phyloP scores from a whole-genome alignment of 1,140 invertebrate species.

The Drosophila chauvacae region DNA sequence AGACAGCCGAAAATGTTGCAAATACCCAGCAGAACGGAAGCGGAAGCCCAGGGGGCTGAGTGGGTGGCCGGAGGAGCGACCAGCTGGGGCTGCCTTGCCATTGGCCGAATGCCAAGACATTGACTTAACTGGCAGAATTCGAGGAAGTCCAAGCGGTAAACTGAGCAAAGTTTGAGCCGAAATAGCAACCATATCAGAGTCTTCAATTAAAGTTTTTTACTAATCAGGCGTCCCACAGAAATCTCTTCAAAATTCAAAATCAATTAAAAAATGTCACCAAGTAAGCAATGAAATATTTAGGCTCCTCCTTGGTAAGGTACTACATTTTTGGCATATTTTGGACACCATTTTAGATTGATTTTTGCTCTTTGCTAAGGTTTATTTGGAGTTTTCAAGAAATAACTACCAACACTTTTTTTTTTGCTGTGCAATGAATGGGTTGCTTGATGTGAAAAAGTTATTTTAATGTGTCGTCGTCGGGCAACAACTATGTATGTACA shows the following conservation, averaged over 20 bases:
- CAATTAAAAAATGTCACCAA: neutral
- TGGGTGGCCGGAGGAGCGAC: neutral
- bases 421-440: constrained; percentile 1
- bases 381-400: neutral
- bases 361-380: neutral
- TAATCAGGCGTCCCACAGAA: no score
- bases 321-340: neutral
- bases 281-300: no score
- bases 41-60: constrained; percentile 37
- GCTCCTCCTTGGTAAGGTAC: neutral
- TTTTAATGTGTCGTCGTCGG: constrained; percentile 14
- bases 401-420: neutral
- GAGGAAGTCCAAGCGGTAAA: neutral
- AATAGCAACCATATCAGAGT: neutral
- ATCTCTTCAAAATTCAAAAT: neutral
- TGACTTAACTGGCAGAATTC: constrained; percentile 25
- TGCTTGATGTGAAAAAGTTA: constrained; percentile 10
- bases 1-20: constrained; percentile 65
- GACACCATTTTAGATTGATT: neutral
- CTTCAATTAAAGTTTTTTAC: neutral
- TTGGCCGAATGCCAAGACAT: constrained; percentile 50
- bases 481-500: neutral
- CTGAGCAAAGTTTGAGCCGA: neutral
- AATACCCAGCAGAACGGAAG: constrained; percentile 51
- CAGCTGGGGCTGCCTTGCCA: constrained; percentile 28